phyloP scores from a whole-genome alignment of 1,140 invertebrate genomes.

The Dysdera silvatica region DNA sequence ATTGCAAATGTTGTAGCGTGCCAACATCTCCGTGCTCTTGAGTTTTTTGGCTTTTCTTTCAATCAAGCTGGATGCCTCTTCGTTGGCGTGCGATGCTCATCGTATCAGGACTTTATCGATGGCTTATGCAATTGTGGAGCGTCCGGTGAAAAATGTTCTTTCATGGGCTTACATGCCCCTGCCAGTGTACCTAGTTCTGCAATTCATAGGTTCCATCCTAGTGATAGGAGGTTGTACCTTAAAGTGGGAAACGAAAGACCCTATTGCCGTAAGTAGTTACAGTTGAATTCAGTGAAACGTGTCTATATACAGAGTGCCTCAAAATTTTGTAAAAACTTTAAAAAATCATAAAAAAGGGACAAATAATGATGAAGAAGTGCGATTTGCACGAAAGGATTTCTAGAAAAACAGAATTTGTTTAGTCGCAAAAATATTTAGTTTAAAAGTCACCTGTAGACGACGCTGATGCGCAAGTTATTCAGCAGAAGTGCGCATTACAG shows the following conservation, averaged over 20 bases:
- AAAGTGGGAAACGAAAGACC: constrained; percentile 20
- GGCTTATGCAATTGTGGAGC: constrained; percentile 15
- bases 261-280: constrained; percentile 12
- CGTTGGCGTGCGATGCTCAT: constrained; percentile 3
- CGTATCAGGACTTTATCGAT: neutral
- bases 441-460: too few relatives aligned
- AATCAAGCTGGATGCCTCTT: constrained; percentile 13
- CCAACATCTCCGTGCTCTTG: constrained; percentile 10
- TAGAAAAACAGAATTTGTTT: too few relatives aligned
- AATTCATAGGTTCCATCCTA: neutral
- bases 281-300: neutral
- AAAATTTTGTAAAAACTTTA: too few relatives aligned
- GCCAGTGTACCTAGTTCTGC: neutral
- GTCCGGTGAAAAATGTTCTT: constrained; percentile 12
- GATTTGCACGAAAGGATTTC: too few relatives aligned
- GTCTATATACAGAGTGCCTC: too few relatives aligned
- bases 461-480: too few relatives aligned
- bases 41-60: constrained; percentile 26
- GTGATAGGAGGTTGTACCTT: constrained; percentile 13
- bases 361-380: too few relatives aligned
- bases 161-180: constrained; percentile 18
- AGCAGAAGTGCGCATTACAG: too few relatives aligned
- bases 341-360: too few relatives aligned
- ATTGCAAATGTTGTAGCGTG: constrained; percentile 11
- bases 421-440: too few relatives aligned